A percentile compares a stretch with the other conserved stretches of the same genome.
Evolutionary conservation across 1,140 invertebrate species (phyloP).

Genomic region (Bilobella aurantiaca): DNA sequence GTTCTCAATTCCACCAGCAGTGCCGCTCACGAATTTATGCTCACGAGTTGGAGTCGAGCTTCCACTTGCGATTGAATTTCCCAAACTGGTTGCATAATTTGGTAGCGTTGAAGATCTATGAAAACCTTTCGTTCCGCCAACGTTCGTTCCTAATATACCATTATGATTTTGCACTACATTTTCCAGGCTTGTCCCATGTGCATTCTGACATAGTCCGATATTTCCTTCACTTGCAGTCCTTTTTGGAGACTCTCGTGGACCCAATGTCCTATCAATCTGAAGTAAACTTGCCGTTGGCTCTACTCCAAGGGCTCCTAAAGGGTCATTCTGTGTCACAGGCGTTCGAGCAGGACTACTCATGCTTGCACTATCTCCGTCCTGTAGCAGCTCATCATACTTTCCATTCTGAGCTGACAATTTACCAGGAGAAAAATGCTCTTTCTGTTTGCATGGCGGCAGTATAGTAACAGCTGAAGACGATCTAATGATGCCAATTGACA

Average conservation of each 20-base stretch:
- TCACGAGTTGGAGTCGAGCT: slow-evolving; percentile 18
- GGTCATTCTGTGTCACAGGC: slow-evolving; percentile 79
- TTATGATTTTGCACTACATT: not conserved
- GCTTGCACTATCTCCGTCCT: not conserved
- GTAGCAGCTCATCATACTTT: not conserved
- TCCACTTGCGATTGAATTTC: not conserved
- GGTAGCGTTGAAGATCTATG: slow-evolving; percentile 34
- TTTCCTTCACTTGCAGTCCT: slow-evolving; percentile 30
- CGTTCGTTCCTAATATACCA: not conserved
- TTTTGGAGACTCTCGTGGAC: slow-evolving; percentile 27
- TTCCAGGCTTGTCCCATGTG: not conserved
- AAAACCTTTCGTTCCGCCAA: slow-evolving; percentile 19
- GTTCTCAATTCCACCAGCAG: slow-evolving; percentile 8
- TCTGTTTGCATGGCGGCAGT: not conserved
- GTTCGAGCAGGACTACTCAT: slow-evolving; percentile 52
- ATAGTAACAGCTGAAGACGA: not conserved
- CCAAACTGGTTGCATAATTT: slow-evolving; percentile 22
- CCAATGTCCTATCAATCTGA: not conserved
- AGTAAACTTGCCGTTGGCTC: not conserved
- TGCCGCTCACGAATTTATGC: slow-evolving; percentile 8
- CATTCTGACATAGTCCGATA: slow-evolving; percentile 19
- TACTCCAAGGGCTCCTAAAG: slow-evolving; percentile 50
- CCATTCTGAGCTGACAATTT: not conserved
- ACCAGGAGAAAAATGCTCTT: not conserved
- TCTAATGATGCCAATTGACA: not conserved